Evolutionary conservation across 2,888 invertebrate genomes (phyloP).

Genomic region (Drosophila barbarae): DNA sequence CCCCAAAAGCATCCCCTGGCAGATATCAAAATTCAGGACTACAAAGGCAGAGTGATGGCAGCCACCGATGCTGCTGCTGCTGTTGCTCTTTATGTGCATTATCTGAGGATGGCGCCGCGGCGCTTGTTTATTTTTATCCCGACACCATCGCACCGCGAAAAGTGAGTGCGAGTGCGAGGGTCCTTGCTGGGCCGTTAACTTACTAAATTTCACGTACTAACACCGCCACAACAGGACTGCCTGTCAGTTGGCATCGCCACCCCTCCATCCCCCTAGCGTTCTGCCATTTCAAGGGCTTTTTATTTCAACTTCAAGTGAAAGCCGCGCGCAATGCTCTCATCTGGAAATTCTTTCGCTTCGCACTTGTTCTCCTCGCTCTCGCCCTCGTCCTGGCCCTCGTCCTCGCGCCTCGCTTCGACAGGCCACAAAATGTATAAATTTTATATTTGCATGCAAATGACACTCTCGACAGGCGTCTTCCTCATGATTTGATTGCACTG

Average conservation of each 20-base stretch:
- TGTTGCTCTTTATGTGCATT: constrained; percentile 45
- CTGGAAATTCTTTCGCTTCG: constrained; percentile 39
- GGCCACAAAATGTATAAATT: constrained; percentile 38
- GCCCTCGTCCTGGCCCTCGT: neutral
- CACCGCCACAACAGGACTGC: constrained; percentile 9
- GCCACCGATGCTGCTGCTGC: constrained; percentile 3
- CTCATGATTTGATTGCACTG: constrained; percentile 42
- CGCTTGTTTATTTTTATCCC: constrained; percentile 46
- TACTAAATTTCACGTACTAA: constrained; percentile 44
- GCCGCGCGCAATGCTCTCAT: constrained; percentile 31
- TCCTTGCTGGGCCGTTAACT: constrained; percentile 46
- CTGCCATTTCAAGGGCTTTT: constrained; percentile 51
- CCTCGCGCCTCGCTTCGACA: constrained; percentile 14
- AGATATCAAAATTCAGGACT: constrained; percentile 3
- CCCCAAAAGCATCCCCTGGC: neutral
- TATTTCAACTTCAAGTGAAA: constrained; percentile 38
- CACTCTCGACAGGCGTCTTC: constrained; percentile 37
- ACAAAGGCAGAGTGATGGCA: constrained; percentile 7
- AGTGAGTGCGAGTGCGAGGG: constrained; percentile 39
- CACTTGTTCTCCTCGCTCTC: neutral
- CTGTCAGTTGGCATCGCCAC: constrained; percentile 38
- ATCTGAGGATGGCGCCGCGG: constrained; percentile 19
- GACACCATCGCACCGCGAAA: constrained; percentile 35
- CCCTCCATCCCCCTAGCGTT: constrained; percentile 4
- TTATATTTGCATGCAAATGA: constrained; percentile 43